Base-by-base conservation (phyloP, 92 coral and sea anemone species). In the Zoanthus sansibaricus region DNA sequence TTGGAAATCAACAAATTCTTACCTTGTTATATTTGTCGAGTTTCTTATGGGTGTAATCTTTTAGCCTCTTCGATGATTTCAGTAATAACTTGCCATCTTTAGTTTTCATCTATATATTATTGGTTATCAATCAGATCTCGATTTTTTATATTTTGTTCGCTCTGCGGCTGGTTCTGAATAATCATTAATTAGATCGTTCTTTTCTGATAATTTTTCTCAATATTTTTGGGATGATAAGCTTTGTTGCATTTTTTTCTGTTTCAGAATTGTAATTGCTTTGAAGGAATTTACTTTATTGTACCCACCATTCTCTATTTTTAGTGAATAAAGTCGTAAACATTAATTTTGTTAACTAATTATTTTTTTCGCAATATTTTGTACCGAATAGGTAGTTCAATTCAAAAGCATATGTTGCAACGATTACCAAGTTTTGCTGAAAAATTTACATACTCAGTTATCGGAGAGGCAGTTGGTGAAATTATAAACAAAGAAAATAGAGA, bases 371-470 rank as follows among this genome's bases (percentile, higher is more conserved):
- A 18, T 79, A n/a, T 79, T 79, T 79, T 79, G 45, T 56, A 80
- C 13, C 62, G 66, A 64, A 47, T 47, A 80, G 85, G 75, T 42
- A 54, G 62, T n/a, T 31, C 61, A 21, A 15, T 80, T 62, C 62
- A 6, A 18, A 30, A 62, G 75, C 74, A 80, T 15, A 9, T 37
- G 58, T 12, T 46, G 12, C 87, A 83, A 84, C 92, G 79, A 66
- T 55, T 94, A 47, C 85, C 91, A 33, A 88, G 89, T 77, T 94
- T 88, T 90, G 98, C 93, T 21, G 95, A 88, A 76, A 88, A 86
- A 52, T 83, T 94, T 59, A 82, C 85, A 21, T 67, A 71, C 51
- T 84, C 92, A 56, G 84, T 91, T 74, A 76, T 94, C 33, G 86
- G 86, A 42, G 91, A 79, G 71, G 98, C 98, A 32, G 86, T 90